Evolutionary conservation across 2,888 invertebrate genomes (phyloP).

Genomic region (Rhodophaea formosa): DNA sequence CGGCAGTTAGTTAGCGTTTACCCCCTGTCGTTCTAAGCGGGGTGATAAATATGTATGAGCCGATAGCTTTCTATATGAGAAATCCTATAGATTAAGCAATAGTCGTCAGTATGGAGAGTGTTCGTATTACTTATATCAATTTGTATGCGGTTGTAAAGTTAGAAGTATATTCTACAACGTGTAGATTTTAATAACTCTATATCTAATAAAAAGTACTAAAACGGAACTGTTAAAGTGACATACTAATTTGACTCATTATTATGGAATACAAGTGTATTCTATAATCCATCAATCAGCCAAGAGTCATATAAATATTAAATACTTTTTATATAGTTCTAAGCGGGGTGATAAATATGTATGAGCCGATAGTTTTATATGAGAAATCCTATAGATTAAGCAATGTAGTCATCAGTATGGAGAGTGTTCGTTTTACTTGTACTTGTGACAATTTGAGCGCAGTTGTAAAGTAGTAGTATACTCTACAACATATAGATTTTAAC

Average conservation of each 20-base stretch:
- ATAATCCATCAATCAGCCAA: too few species aligned
- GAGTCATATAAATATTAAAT: too few species aligned
- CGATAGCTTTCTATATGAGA: constrained; percentile 12
- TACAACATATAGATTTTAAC: too few species aligned
- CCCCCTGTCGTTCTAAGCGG: constrained; percentile 9
- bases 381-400: constrained; percentile 4
- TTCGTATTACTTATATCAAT: neutral
- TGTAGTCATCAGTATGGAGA: constrained; percentile 7
- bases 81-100: constrained; percentile 5
- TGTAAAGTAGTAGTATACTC: neutral
- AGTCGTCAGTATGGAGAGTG: constrained; percentile 2
- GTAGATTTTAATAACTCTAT: too few species aligned
- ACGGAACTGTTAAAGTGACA: too few species aligned
- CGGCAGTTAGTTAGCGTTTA: neutral
- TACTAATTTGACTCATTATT: too few species aligned
- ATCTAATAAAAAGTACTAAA: too few species aligned
- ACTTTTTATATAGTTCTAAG: too few species aligned
- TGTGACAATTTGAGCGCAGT: neutral
- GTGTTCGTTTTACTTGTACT: neutral
- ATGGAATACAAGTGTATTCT: too few species aligned
- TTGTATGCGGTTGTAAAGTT: neutral
- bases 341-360: constrained; percentile 12
- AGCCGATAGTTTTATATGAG: constrained; percentile 11
- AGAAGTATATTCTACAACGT: neutral
- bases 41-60: constrained; percentile 13